Base-by-base conservation (phyloP, 2,797 vertebrate species). In the Cercopithecus neglectus region DNA sequence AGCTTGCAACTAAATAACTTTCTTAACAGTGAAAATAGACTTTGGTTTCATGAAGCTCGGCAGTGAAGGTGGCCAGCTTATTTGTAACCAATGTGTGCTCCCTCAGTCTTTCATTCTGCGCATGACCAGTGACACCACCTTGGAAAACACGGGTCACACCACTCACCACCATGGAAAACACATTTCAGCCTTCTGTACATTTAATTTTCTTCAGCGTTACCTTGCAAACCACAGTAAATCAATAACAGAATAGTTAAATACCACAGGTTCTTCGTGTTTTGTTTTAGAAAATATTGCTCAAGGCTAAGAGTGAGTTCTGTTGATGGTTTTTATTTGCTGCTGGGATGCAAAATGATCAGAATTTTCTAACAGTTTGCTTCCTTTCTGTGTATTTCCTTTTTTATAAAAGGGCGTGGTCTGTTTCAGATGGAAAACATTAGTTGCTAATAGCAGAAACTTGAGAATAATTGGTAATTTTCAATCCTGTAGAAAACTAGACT, bases 141-240 rank as follows among this genome's bases (percentile, higher is more conserved):
- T 82, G 10, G 91, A 91, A 74, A 83, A 81, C 13, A 30, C 5
- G 1, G 67, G 61, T 44, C 72, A 12, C 41, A 0, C 82, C 11
- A 0, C 7, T 78, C 8, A 10, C 84, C n/a, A 5, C 94, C 46
- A 5, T 41, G 33, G 67, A 89, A 97, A 97, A 96, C 0, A 3
- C 83, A 14, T 84, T 94, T 96, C 89, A 92, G 21, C 64, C 96
- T 95, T 72, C 50, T 30, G 0, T 30, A 44, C 53, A 0, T 96
- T 97, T 83, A 61, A 88, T 96, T 98, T 97, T 95, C 33, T 96
- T 96, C 95, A 89, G 46, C 13, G 74, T 96, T 95, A 83, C 97
- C 97, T 96, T 95, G 97, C 94, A 91, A 97, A 94, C 94, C 90
- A 91, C 88, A 97, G 72, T 59, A 91, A 97, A 98, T 98, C 97